These are phyloP conservation scores for Pantherophis vulpinus DNA, from an alignment of 2,797 vertebrate genomes.

Conservation along the genomic window DNA sequence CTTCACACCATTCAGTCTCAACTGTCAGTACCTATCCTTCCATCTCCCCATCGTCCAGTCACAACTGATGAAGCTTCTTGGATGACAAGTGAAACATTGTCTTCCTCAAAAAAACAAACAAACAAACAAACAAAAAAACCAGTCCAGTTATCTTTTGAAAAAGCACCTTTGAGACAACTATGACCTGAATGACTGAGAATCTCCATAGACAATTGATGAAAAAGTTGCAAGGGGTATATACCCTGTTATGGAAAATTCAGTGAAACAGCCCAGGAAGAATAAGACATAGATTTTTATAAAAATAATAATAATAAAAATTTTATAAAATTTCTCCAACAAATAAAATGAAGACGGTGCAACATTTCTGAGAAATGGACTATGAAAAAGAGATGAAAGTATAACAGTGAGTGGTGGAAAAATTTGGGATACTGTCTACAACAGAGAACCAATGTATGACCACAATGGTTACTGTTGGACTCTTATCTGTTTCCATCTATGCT, in stretches of 20 bases:
- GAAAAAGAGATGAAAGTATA: neutral
- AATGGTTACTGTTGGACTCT: neutral
- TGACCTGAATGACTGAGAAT: too few relatives aligned
- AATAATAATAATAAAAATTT: too few relatives aligned
- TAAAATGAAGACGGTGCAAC: neutral
- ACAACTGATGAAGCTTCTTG: too few relatives aligned
- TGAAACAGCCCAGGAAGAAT: neutral
- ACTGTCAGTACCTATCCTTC: too few relatives aligned
- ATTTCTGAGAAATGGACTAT: neutral
- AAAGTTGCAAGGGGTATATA: neutral
- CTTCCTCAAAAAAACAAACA: too few relatives aligned
- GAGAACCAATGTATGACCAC: neutral
- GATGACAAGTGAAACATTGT: too few relatives aligned
- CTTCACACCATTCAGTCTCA: too few relatives aligned
- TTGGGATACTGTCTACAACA: neutral
- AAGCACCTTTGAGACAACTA: too few relatives aligned
- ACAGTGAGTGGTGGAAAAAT: neutral
- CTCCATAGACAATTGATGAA: neutral
- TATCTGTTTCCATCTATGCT: neutral
- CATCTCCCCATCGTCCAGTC: too few relatives aligned
- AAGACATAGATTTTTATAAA: neutral
- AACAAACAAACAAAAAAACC: too few relatives aligned
- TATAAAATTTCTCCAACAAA: neutral
- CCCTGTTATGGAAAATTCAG: neutral
- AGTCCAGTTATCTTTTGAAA: too few relatives aligned